These are phyloP conservation scores for Carterocephalus palaemon DNA, from an alignment of 2,888 invertebrate species.

Conservation along the genomic window DNA sequence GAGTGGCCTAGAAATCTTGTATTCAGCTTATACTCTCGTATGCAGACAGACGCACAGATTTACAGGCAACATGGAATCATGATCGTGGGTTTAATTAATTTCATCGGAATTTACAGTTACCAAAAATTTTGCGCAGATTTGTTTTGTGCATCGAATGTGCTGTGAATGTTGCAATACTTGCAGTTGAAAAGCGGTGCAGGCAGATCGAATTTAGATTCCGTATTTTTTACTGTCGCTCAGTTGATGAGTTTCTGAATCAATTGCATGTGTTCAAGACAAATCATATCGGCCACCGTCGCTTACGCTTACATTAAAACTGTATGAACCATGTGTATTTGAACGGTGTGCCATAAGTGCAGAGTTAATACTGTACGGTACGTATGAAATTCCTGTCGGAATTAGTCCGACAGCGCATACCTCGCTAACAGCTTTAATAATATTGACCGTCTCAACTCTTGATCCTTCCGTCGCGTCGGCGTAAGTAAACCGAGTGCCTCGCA, in stretches of 20 bases:
- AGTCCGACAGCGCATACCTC: constrained; percentile 17
- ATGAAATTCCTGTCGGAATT: constrained; percentile 24
- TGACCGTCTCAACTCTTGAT: constrained; percentile 17
- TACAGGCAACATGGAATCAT: constrained; percentile 30
- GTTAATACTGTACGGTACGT: constrained; percentile 17
- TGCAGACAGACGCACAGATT: constrained; percentile 34
- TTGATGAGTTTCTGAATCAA: too few relatives aligned
- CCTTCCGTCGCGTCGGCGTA: constrained; percentile 23
- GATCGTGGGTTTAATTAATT: constrained; percentile 44
- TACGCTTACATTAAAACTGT: constrained; percentile 13
- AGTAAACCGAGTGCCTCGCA: constrained; percentile 32
- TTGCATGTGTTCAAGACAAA: constrained; percentile 7
- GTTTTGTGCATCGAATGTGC: constrained; percentile 18
- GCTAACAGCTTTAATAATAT: constrained; percentile 23
- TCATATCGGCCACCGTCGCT: not conserved
- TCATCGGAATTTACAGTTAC: constrained; percentile 36
- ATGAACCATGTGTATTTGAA: not conserved
- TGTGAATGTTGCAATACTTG: constrained; percentile 7
- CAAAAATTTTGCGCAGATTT: constrained; percentile 26
- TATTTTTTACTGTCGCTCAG: too few relatives aligned
- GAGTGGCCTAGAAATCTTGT: constrained; percentile 56
- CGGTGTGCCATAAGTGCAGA: constrained; percentile 3
- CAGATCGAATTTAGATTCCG: not conserved
- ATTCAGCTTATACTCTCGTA: constrained; percentile 44
- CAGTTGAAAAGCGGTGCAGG: not conserved